Evolutionary conservation across 2,113 vertebrate genomes (phyloP), one percentile per base, ranked within the genome.

Genomic region (Anhinga rufa): DNA sequence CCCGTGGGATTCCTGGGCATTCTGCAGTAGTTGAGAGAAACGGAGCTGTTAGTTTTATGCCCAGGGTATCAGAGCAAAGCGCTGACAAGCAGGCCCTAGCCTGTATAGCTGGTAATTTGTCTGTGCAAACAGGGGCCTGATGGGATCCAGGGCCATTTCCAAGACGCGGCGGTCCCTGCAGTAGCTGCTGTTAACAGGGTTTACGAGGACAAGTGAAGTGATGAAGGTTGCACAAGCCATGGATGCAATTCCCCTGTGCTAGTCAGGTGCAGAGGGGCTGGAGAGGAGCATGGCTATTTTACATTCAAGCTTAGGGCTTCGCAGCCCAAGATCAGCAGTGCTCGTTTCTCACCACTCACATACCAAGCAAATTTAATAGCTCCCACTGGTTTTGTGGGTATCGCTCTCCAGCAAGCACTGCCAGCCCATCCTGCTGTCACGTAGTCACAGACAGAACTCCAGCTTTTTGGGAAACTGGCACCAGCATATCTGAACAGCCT

Each of bases 1-100:
- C 18, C 97, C 98, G 4, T 98, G 98, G 65, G 96, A 96, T 68
- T 98, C 98, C 36, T 98, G 98, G 58, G 97, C 97, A 31, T 97
- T 98, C 98, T 98, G 96, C 74, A 97, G 87, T 7, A 61, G 74
- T 46, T 7, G 48, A 84, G 85, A 76, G 86, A 20, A 40, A 3
- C 7, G 4, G 21, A 88, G 93, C 40, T 34, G 76, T 91, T 65
- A 94, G 93, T 44, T 75, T 46, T 8, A 46, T 0, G 0, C 34
- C n/a, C 75, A 32, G 36, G 34, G 58, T 14, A 48, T 14, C 20
- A 40, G 40, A 24, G 52, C 44, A 11, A 24, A 87, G 81, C 2
- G 9, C 86, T 38, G 81, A 61, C 55, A 60, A 69, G 90, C 72
- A 7, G 77, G 46, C 8, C 9, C 34, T 5, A 25, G 71, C 44